Percentiles rank a stretch among this genome's conserved stretches.
These are phyloP conservation scores for Miniopterus natalensis DNA, from an alignment of 2,113 vertebrate genomes.

Conservation along the genomic window DNA sequence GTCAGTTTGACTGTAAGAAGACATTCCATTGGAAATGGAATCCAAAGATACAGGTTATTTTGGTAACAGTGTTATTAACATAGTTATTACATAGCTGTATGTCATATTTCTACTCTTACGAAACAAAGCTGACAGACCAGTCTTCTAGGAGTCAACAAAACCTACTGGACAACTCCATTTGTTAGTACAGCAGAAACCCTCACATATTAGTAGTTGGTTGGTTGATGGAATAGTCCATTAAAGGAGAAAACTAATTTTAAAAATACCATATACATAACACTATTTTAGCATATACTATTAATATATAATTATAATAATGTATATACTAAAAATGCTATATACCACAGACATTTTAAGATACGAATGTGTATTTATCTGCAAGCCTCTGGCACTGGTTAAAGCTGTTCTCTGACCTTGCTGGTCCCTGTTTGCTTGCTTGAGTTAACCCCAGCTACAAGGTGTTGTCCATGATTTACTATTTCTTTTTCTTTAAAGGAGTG, in stretches of 20 bases:
- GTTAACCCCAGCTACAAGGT: neutral
- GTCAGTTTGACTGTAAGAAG: constrained; percentile 46
- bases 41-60: constrained; percentile 59
- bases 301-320: neutral
- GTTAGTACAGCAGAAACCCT: neutral
- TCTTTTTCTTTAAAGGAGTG: constrained; percentile 4
- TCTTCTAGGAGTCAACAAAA: constrained; percentile 41
- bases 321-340: neutral
- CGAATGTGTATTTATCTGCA: neutral
- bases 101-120: neutral
- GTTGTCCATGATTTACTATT: neutral
- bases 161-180: neutral
- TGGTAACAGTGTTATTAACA: constrained; percentile 16
- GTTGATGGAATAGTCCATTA: constrained; percentile 10
- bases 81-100: constrained; percentile 38
- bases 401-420: neutral
- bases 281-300: neutral
- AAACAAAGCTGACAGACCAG: constrained; percentile 67
- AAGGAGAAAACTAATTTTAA: constrained; percentile 13
- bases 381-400: neutral
- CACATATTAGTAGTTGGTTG: neutral
- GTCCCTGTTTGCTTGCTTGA: neutral
- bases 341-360: constrained; percentile 22
- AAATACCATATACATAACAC: neutral
- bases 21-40: constrained; percentile 48